Base-by-base conservation (phyloP, 1,140 invertebrate species). In the Ectropis grisescens region DNA sequence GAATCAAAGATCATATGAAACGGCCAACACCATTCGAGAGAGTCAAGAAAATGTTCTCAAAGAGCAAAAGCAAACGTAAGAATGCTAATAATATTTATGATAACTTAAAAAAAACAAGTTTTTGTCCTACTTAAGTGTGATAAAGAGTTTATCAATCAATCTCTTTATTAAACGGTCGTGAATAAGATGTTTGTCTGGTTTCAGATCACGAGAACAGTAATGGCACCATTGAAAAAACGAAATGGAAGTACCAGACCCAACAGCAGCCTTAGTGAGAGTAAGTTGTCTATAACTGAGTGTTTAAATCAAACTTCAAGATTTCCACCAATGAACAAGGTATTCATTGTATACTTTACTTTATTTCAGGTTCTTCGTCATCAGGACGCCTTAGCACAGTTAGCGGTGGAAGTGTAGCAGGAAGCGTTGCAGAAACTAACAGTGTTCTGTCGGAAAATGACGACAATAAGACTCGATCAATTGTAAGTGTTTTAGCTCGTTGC, bases 391-490 rank as follows among this genome's bases (percentile, higher is more conserved):
- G 91, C 54, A 91, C 88, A 1, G 89, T 87, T 0, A 93, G 91
- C 54, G 90, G 89, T 1, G 88, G 88, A 11, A 93, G 91, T 52
- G 82, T 92, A 0, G 91, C 90, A 0, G 88, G 88, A 11, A 93
- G 91, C 52, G 82, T 92, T 0, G 91, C 90, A 0, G 93, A 94
- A 51, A 93, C 91, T 41, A 91, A 91, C 56, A 92, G 92, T 32
- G 92, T 91, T 1, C 91, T 93, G 65, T 94, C 92, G 1, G 92
- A 94, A 60, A 87, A 88, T 35, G 92, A 94, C 42, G 91, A 93
- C 13, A 86, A n/a, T n/a, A n/a, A 88, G 52, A 87, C 89, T 37
- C 89, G 89, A 60, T 82, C 70, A 41, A 67, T 70, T 50, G 68
- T 72, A 58, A 76, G 66, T 69, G 38, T 8, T n/a, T n/a, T n/a